Evolutionary conservation across 2,888 invertebrate genomes (phyloP).

Genomic region (Operophtera brumata): DNA sequence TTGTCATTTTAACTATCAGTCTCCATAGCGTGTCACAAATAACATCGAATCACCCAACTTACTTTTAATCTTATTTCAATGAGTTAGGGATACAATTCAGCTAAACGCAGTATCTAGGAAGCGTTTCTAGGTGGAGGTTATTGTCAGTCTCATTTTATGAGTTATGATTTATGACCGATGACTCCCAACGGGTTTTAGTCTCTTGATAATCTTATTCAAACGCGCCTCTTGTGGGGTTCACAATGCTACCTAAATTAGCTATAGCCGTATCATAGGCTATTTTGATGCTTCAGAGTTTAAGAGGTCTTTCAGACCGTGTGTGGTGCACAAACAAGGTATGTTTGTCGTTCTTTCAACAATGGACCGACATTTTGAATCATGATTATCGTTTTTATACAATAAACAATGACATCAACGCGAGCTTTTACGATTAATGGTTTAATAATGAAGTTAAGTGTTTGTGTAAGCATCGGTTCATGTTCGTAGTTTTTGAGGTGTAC

Average conservation of each 20-base stretch:
- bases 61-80: constrained; percentile 34
- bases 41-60: constrained; percentile 18
- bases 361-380: constrained; percentile 47
- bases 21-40: constrained; percentile 53
- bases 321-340: constrained; percentile 63
- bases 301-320: constrained; percentile 54
- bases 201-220: constrained; percentile 78
- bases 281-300: constrained; percentile 46
- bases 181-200: constrained; percentile 78
- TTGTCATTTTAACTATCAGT: constrained; percentile 77
- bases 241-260: constrained; percentile 81
- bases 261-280: constrained; percentile 64
- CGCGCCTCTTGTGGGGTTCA: constrained; percentile 71
- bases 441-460: constrained; percentile 51
- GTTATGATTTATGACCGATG: constrained; percentile 80
- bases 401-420: constrained; percentile 43
- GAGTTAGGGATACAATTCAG: constrained; percentile 39
- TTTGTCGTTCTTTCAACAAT: constrained; percentile 53
- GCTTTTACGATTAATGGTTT: constrained; percentile 55
- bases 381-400: constrained; percentile 48
- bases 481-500: constrained; percentile 6
- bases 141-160: constrained; percentile 79
- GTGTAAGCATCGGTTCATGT: constrained; percentile 18
- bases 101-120: constrained; percentile 53
- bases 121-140: constrained; percentile 67